phyloP scores from a whole-genome alignment of 2,888 invertebrate species.

The Fragum sueziense region DNA sequence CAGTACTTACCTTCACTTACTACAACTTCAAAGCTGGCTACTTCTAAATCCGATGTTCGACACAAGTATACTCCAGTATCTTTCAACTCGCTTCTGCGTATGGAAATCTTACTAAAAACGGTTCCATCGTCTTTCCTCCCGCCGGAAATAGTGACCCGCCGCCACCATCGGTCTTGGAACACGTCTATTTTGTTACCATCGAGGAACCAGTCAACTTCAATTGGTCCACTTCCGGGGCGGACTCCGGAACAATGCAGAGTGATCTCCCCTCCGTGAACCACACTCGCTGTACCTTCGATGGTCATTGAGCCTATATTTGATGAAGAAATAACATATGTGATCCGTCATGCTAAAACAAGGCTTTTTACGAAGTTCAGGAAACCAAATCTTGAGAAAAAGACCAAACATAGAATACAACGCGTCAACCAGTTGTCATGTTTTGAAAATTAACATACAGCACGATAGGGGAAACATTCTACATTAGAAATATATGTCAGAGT shows the following conservation, averaged over 20 bases:
- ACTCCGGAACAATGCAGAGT: neutral
- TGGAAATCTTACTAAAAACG: neutral
- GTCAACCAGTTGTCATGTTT: too few relatives aligned
- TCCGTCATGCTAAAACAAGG: too few relatives aligned
- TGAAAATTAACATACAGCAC: too few relatives aligned
- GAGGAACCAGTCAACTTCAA: neutral
- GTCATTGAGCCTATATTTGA: neutral
- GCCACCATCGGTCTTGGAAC: neutral
- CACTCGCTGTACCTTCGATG: neutral
- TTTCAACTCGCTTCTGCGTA: neutral
- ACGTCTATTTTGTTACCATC: neutral
- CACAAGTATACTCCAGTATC: neutral
- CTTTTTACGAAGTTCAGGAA: too few relatives aligned
- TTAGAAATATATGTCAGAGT: too few relatives aligned
- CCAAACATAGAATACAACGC: too few relatives aligned
- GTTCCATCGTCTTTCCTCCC: neutral
- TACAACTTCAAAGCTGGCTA: neutral
- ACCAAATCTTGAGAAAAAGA: too few relatives aligned
- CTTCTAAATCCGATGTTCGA: neutral
- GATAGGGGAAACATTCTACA: too few relatives aligned
- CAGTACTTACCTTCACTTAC: neutral
- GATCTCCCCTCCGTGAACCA: neutral
- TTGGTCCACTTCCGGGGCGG: neutral
- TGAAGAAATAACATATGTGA: too few relatives aligned
- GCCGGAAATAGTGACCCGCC: neutral